Conservation (phyloP, 2,113 vertebrate genomes). For the Microtus richardsoni region DNA sequence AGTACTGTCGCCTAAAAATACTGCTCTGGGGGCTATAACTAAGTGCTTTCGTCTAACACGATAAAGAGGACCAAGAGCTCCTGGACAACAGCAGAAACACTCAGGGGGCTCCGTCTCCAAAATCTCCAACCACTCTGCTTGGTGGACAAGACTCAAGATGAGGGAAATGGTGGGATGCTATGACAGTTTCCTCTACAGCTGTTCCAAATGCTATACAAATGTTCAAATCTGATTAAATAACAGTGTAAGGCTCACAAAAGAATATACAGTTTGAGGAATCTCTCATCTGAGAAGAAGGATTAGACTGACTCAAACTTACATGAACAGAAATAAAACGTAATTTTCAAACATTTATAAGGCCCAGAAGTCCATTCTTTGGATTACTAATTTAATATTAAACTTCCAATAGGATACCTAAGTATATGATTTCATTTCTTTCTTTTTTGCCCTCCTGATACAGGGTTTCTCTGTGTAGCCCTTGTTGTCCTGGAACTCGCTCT, state of each 20-base stretch:
- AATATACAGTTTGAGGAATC: background rate
- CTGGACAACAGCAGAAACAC: background rate
- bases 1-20: background rate
- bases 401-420: background rate
- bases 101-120: background rate
- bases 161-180: background rate
- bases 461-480: background rate
- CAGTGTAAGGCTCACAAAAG: background rate
- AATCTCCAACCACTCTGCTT: background rate
- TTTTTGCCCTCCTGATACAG: background rate
- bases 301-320: background rate
- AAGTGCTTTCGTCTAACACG: background rate
- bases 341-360: background rate
- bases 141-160: background rate
- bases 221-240: background rate
- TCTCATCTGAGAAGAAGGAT: background rate
- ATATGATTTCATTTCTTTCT: background rate
- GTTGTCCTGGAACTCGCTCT: background rate
- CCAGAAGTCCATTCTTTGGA: background rate
- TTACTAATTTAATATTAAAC: background rate
- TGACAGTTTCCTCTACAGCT: background rate
- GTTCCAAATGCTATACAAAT: background rate
- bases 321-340: background rate
- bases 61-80: background rate
- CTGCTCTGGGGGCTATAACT: background rate